A percentile compares a stretch with the other conserved stretches of the same genome.
Conservation (phyloP, 1,140 invertebrate species). For the Diorhabda elongata region DNA sequence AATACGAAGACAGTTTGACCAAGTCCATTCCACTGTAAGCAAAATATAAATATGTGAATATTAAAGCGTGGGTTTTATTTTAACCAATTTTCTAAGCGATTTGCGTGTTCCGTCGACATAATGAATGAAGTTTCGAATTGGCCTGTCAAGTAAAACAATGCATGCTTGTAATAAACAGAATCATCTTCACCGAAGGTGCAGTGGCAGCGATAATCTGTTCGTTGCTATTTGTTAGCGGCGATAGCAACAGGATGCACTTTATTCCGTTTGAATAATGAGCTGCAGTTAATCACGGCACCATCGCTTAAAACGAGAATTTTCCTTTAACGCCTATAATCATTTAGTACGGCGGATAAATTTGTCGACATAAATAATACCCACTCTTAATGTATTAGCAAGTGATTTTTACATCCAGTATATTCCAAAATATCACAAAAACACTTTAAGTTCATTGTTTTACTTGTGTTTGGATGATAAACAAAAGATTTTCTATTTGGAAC, state of each 20-base stretch:
- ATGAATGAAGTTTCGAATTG: not conserved
- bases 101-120: not conserved
- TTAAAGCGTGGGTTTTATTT: too few species aligned
- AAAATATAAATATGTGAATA: too few species aligned
- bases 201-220: slow-evolving; percentile 19
- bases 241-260: slow-evolving; percentile 35
- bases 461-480: too few species aligned
- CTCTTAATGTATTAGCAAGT: too few species aligned
- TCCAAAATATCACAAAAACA: too few species aligned
- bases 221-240: slow-evolving; percentile 17
- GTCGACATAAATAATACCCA: too few species aligned
- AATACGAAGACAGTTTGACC: too few species aligned
- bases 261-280: slow-evolving; percentile 42
- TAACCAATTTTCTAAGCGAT: not conserved
- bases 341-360: too few species aligned
- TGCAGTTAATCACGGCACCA: slow-evolving; percentile 42
- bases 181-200: slow-evolving; percentile 19
- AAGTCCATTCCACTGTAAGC: too few species aligned
- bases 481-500: too few species aligned
- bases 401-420: too few species aligned
- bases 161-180: slow-evolving; percentile 8
- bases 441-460: too few species aligned
- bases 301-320: slow-evolving; percentile 29
- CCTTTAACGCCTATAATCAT: not conserved
- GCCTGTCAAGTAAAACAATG: slow-evolving; percentile 4